Evolutionary conservation across 2,888 invertebrate species (phyloP).

Genomic region (Cephus pygmeus): DNA sequence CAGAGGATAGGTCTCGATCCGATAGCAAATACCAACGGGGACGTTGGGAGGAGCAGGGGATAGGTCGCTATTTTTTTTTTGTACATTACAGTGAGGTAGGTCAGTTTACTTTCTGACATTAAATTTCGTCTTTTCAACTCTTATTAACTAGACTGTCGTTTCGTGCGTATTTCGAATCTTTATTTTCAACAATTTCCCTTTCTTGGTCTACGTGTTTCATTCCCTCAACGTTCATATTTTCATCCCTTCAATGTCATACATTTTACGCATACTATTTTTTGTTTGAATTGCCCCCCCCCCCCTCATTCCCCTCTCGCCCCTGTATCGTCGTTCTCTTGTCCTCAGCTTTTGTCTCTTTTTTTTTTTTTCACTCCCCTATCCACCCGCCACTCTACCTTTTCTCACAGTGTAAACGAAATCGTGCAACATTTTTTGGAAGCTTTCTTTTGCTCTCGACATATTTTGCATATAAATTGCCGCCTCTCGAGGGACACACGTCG

Average conservation of each 20-base stretch:
- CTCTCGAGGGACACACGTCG: neutral
- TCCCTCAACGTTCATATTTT: neutral
- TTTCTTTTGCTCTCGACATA: neutral
- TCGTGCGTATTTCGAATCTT: neutral
- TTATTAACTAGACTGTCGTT: neutral
- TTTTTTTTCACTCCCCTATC: neutral
- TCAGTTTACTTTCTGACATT: neutral
- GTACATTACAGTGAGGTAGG: neutral
- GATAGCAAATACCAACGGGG: neutral
- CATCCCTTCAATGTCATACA: neutral
- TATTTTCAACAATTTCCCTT: neutral
- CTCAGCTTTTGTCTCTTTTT: conserved; percentile 7
- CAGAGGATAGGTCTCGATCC: neutral
- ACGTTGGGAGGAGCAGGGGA: neutral
- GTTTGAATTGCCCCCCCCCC: neutral
- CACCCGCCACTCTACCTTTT: neutral
- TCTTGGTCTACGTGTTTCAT: neutral
- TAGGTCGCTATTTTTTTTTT: too few relatives aligned
- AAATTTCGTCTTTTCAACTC: neutral
- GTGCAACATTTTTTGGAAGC: neutral
- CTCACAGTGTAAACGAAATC: neutral
- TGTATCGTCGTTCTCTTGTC: conserved; percentile 10
- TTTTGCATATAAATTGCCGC: conserved; percentile 3
- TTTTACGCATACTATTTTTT: neutral
- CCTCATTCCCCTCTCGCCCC: neutral